Conservation (phyloP, 2,797 vertebrate genomes). For the Paedocypris micromegethes region DNA sequence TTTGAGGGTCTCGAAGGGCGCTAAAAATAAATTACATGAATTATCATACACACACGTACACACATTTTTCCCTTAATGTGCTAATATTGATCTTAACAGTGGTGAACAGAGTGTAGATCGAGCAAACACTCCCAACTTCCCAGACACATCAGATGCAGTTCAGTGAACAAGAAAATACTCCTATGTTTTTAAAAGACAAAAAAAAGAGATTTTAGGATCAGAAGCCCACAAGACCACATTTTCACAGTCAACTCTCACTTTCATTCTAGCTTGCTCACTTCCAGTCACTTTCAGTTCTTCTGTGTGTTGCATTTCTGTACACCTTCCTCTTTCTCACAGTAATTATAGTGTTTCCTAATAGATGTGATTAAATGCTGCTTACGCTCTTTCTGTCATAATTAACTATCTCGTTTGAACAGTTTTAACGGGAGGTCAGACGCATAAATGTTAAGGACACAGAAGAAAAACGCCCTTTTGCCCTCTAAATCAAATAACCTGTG, state of each 20-base stretch:
- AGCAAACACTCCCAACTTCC: no score
- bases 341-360: constrained; percentile 38
- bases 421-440: constrained; percentile 24
- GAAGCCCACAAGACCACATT: constrained; percentile 8
- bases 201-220: neutral
- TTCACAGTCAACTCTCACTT: constrained; percentile 8
- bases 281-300: neutral
- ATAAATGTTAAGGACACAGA: constrained; percentile 1
- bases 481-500: neutral
- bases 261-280: neutral
- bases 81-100: no score
- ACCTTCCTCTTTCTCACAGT: constrained; percentile 15
- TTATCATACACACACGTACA: no score
- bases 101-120: no score
- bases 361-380: constrained; percentile 41
- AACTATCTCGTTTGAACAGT: constrained; percentile 1
- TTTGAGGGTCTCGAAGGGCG: no score
- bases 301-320: constrained; percentile 1
- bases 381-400: constrained; percentile 32
- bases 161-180: no score
- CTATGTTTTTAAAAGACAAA: neutral
- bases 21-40: no score
- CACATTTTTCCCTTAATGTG: no score
- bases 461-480: neutral
- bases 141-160: no score